Conservation (phyloP, 2,888 invertebrate species). For the Phasia obesa region DNA sequence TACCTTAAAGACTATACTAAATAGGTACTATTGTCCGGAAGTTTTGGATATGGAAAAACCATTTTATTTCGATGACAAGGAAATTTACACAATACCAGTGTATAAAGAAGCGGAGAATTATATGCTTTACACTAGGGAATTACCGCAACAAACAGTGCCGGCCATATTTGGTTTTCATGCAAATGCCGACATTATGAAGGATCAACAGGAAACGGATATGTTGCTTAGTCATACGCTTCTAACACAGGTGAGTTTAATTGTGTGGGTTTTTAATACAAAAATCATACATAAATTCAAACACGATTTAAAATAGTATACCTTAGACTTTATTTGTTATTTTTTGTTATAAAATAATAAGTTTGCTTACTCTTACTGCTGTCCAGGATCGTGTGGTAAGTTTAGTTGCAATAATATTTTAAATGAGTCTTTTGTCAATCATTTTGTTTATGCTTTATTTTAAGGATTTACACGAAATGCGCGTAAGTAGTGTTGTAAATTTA, state of each 20-base stretch:
- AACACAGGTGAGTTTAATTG: constrained; percentile 86
- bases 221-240: constrained; percentile 88
- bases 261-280: background rate
- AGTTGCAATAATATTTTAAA: background rate
- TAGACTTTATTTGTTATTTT: background rate
- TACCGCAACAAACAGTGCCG: constrained; percentile 91
- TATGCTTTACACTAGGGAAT: constrained; percentile 85
- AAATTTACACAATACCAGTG: constrained; percentile 88
- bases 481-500: constrained; percentile 74
- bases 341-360: background rate
- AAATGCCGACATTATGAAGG: constrained; percentile 96
- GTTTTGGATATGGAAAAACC: constrained; percentile 85
- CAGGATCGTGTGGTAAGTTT: constrained; percentile 83
- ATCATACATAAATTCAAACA: background rate
- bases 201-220: constrained; percentile 92
- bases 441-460: constrained; percentile 73
- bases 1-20: constrained; percentile 91
- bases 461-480: constrained; percentile 83
- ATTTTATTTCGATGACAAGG: constrained; percentile 87
- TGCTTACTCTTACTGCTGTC: constrained; percentile 25
- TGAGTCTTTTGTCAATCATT: background rate
- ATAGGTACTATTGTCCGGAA: constrained; percentile 89
- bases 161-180: constrained; percentile 95
- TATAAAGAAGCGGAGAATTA: constrained; percentile 89
- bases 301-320: background rate